These are phyloP conservation scores for Argyrosomus regius DNA, from an alignment of 2,797 vertebrate genomes.

Conservation along the genomic window DNA sequence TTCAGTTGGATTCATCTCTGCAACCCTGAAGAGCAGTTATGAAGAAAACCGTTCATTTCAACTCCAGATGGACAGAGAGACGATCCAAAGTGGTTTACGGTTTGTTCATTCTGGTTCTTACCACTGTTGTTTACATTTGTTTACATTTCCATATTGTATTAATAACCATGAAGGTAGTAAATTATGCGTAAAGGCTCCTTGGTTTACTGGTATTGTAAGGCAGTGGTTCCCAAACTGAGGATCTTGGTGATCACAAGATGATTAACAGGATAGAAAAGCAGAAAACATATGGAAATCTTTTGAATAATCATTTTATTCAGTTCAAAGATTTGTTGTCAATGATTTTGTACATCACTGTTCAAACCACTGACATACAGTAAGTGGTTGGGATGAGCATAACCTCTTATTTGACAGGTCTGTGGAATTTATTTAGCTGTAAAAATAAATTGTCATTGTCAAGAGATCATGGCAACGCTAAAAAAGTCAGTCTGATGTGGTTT, in stretches of 20 bases:
- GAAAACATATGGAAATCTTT: background rate
- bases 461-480: background rate
- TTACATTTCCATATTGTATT: background rate
- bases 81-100: conserved; percentile 84
- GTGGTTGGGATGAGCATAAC: background rate
- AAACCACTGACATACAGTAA: background rate
- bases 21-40: conserved; percentile 57
- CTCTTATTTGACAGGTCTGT: background rate
- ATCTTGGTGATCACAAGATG: background rate
- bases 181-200: background rate
- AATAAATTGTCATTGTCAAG: background rate
- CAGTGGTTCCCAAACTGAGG: background rate
- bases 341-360: background rate
- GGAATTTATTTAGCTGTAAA: background rate
- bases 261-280: background rate
- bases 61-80: conserved; percentile 85
- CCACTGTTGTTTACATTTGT: background rate
- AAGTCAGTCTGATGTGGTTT: background rate
- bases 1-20: conserved; percentile 1
- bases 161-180: background rate
- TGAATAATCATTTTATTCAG: background rate
- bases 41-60: conserved; percentile 59
- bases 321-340: background rate
- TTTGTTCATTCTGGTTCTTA: conserved; percentile 65
- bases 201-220: background rate